Evolutionary conservation across 2,888 invertebrate genomes (phyloP).

Genomic region (Drosophila anceps): DNA sequence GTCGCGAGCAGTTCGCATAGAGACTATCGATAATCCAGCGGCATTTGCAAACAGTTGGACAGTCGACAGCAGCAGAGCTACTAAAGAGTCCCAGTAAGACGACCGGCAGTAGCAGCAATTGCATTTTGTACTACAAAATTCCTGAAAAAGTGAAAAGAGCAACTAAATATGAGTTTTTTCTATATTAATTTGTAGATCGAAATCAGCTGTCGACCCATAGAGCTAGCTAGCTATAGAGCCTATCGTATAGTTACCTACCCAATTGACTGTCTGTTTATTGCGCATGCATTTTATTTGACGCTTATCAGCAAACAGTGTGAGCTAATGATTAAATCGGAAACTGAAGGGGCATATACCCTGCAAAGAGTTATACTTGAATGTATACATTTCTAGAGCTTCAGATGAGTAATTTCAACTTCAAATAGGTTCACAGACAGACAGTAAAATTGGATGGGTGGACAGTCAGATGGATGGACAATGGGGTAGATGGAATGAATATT

Average conservation of each 20-base stretch:
- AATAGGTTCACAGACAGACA: no score
- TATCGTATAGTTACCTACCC: not conserved
- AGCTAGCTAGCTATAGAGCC: not conserved
- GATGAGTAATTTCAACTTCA: not conserved
- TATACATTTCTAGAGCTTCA: not conserved
- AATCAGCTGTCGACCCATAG: slow-evolving; percentile 28
- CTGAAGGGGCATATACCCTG: slow-evolving; percentile 5
- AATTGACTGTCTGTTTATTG: slow-evolving; percentile 43
- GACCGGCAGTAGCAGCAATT: slow-evolving; percentile 7
- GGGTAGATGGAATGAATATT: no score
- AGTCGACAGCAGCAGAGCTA: slow-evolving; percentile 57
- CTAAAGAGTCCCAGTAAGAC: not conserved
- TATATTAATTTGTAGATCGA: not conserved
- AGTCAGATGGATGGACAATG: no score
- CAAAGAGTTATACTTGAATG: not conserved
- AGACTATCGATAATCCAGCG: slow-evolving; percentile 82
- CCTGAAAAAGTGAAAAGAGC: slow-evolving; percentile 2
- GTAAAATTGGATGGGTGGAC: no score
- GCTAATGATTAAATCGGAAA: not conserved
- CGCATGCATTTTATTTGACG: slow-evolving; percentile 62
- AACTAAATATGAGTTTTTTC: not conserved
- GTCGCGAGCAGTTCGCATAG: slow-evolving; percentile 80
- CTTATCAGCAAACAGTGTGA: slow-evolving; percentile 39
- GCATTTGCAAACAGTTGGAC: slow-evolving; percentile 82
- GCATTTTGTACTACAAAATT: slow-evolving; percentile 1